Conservation (phyloP, 2,888 invertebrate species). For the Epistrophe eligans region DNA sequence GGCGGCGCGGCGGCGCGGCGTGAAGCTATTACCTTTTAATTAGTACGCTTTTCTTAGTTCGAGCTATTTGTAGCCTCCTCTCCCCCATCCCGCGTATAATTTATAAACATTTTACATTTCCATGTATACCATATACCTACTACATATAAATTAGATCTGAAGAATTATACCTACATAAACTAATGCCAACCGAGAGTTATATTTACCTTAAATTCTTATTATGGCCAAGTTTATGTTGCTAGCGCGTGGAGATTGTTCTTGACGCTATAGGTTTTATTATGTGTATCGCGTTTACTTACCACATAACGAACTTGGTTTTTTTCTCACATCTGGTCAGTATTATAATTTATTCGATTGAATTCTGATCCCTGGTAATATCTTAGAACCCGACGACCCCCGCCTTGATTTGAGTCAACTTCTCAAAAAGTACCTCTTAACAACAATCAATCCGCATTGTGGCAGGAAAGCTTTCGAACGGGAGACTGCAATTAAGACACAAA, state of each 20-base stretch:
- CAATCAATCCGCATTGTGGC: conserved; percentile 47
- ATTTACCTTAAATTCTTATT: background rate
- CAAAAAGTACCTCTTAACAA: conserved; percentile 21
- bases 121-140: background rate
- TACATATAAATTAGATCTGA: conserved; percentile 34
- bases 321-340: conserved; percentile 59
- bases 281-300: conserved; percentile 34
- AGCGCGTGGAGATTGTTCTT: conserved; percentile 45
- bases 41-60: conserved; percentile 52
- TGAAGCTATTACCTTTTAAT: conserved; percentile 46
- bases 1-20: background rate
- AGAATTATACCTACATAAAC: conserved; percentile 16
- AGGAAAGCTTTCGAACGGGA: conserved; percentile 43
- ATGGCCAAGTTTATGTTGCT: background rate
- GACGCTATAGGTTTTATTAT: conserved; percentile 37
- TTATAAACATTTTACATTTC: background rate
- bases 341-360: conserved; percentile 46
- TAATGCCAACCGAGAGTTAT: conserved; percentile 22
- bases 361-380: conserved; percentile 30
- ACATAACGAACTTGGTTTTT: conserved; percentile 69
- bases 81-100: conserved; percentile 9
- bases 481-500: conserved; percentile 54
- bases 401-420: background rate
- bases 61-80: background rate
- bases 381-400: conserved; percentile 19